These are phyloP conservation scores for Lophius americanus DNA, from an alignment of 2,797 vertebrate species.

Conservation along the genomic window DNA sequence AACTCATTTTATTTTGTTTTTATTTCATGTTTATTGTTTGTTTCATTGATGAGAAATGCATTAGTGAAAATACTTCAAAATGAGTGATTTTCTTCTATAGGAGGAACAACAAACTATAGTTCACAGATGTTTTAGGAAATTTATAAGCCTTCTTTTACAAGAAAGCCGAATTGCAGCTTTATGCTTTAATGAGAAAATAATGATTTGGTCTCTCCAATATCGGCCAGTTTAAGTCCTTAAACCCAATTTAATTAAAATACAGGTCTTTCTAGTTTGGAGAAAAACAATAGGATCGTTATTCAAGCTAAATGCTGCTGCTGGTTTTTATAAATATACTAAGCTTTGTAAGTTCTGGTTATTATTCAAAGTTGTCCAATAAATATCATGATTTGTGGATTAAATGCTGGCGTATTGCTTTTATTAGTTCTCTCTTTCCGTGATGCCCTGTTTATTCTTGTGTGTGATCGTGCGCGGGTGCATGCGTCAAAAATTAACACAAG, in stretches of 20 bases:
- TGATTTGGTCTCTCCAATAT: neutral
- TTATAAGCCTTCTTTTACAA: neutral
- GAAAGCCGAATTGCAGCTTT: neutral
- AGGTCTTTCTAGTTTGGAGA: constrained; percentile 31
- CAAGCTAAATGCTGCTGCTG: constrained; percentile 49
- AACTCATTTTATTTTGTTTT: no score
- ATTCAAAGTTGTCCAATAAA: constrained; percentile 71
- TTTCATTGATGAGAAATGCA: no score
- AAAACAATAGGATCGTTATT: constrained; percentile 39
- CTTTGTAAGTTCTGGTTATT: constrained; percentile 61
- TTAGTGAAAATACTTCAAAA: no score
- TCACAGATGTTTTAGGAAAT: neutral
- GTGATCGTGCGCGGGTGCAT: constrained; percentile 8
- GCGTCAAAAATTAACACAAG: constrained; percentile 25
- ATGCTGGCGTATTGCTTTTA: constrained; percentile 65
- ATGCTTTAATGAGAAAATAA: constrained; percentile 10
- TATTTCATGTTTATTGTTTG: no score
- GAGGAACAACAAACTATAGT: neutral
- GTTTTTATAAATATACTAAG: constrained; percentile 60
- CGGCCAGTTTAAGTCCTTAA: constrained; percentile 14
- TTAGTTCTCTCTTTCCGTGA: constrained; percentile 37
- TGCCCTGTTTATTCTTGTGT: constrained; percentile 12
- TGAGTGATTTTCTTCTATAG: no score
- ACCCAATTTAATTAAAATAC: constrained; percentile 33
- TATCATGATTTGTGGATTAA: constrained; percentile 64